phyloP scores from a whole-genome alignment of 2,888 invertebrate genomes.

The Xestia xanthographa region DNA sequence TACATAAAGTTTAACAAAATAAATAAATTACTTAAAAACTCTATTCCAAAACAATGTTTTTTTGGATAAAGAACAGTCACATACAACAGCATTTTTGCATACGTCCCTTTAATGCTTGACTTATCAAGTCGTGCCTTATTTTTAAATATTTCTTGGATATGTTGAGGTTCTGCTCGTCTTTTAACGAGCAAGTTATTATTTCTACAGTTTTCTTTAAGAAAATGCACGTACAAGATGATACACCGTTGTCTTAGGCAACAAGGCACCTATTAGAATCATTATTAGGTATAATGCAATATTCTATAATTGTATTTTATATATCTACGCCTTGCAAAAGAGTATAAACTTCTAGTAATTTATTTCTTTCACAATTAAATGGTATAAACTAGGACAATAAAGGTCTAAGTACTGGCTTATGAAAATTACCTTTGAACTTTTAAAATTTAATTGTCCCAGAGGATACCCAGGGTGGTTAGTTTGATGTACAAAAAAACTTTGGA shows the following conservation, averaged over 20 bases:
- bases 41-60: neutral
- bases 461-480: constrained; percentile 6
- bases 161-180: neutral
- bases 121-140: neutral
- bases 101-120: neutral
- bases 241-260: neutral
- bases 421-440: constrained; percentile 18
- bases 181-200: neutral
- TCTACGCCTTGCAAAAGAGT: neutral
- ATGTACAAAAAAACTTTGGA: constrained; percentile 16
- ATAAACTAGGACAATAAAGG: neutral
- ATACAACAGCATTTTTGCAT: neutral
- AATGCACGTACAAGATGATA: neutral
- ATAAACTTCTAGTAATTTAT: neutral
- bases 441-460: constrained; percentile 11
- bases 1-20: neutral
- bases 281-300: neutral
- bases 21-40: too few relatives aligned
- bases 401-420: neutral
- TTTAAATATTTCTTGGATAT: neutral
- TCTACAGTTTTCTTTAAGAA: neutral
- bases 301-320: neutral
- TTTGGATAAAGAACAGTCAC: neutral
- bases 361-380: neutral
- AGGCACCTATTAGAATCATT: neutral